Percentiles rank a stretch among this genome's conserved stretches.
These are phyloP conservation scores for Dolichallabes microphthalmus DNA, from an alignment of 2,113 vertebrate species.

Conservation along the genomic window DNA sequence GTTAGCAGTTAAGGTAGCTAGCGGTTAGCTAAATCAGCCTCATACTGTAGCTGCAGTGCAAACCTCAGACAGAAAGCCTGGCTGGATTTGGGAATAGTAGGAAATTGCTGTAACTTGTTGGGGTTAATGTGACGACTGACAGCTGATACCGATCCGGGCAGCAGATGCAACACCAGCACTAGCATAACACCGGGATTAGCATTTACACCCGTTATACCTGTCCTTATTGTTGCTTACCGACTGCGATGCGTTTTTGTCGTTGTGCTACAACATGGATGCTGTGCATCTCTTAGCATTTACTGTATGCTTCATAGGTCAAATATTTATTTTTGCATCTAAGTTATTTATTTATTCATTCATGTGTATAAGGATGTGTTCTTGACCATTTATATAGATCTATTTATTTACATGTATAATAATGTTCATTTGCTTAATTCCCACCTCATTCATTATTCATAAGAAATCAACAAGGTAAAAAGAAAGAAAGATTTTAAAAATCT, in stretches of 20 bases:
- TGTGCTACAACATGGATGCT: constrained; percentile 72
- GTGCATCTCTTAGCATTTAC: constrained; percentile 78
- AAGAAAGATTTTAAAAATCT: no score
- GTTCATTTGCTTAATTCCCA: constrained; percentile 50
- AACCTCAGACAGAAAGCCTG: not conserved
- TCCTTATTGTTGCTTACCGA: constrained; percentile 15
- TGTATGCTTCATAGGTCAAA: constrained; percentile 72
- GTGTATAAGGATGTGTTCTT: constrained; percentile 70
- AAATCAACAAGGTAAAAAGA: not conserved
- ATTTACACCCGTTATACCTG: not conserved
- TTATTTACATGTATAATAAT: constrained; percentile 69
- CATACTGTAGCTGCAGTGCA: not conserved
- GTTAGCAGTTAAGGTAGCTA: not conserved
- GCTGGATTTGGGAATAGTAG: not conserved
- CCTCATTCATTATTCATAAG: not conserved
- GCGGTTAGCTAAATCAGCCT: not conserved
- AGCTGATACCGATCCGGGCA: not conserved
- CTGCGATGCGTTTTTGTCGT: constrained; percentile 38
- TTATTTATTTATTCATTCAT: constrained; percentile 85
- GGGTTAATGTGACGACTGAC: not conserved
- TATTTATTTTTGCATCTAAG: constrained; percentile 81
- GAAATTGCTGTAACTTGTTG: not conserved
- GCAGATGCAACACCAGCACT: not conserved
- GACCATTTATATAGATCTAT: constrained; percentile 66
- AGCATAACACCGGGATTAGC: not conserved